These are phyloP conservation scores for Neotoma lepida DNA, from an alignment of 2,113 vertebrate species.

Conservation along the genomic window DNA sequence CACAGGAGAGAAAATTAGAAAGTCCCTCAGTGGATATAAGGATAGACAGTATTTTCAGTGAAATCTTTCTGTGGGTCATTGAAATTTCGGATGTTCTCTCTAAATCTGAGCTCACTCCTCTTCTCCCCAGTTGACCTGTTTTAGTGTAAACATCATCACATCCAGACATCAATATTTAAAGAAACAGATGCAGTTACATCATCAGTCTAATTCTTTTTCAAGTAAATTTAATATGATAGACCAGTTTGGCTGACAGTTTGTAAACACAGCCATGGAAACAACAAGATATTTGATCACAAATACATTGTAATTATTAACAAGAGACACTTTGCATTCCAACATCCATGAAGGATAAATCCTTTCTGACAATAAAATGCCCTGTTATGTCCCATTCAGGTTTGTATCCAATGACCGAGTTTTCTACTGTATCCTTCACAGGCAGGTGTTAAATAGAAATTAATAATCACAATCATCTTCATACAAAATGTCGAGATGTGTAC, in stretches of 20 bases:
- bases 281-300: background rate
- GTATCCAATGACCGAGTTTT: background rate
- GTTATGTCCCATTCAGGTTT: background rate
- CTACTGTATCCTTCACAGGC: background rate
- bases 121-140: background rate
- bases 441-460: constrained; percentile 17
- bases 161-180: background rate
- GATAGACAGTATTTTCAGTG: constrained; percentile 39
- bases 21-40: constrained; percentile 35
- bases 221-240: background rate
- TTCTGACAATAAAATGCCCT: background rate
- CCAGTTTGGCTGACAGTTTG: background rate
- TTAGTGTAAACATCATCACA: background rate
- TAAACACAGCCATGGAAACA: background rate
- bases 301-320: background rate
- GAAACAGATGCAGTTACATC: background rate
- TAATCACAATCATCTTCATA: background rate
- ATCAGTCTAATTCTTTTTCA: background rate
- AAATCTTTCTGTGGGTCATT: constrained; percentile 53
- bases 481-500: background rate
- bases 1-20: constrained; percentile 51
- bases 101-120: background rate
- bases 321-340: background rate
- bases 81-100: constrained; percentile 35
- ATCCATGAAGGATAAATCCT: background rate